Evolutionary conservation across 2,113 vertebrate species (phyloP), one percentile per base, ranked within the genome.

Genomic region (Scophthalmus maximus): DNA sequence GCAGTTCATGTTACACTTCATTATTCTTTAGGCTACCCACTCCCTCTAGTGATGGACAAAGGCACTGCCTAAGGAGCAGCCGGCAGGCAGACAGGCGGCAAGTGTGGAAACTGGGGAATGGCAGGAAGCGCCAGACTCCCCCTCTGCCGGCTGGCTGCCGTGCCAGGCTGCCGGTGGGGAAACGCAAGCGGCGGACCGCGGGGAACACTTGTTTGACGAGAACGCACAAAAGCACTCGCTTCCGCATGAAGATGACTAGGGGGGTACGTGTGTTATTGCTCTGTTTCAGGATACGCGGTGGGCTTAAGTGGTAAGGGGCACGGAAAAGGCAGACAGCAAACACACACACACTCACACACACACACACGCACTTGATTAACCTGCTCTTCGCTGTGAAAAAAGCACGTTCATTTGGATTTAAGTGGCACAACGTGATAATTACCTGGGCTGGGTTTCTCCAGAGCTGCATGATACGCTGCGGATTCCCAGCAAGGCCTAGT

Each of bases 41-140:
- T 91, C 93, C 93, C 93, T 91, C 92, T 93, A 93, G 91, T 93
- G 92, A 90, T 88, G 70, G 87, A 83, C 79, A 22, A 44, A 68
- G 79, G 91, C 86, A 92, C 70, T 92, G 89, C 89, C 87, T 74
- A 40, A 79, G 79, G 88, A 87, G 68, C 68, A 70, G 76, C 86
- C 77, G n/a, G 73, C 51, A 75, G 77, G 51, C 62, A 73, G 25
- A n/a, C 42, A 46, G 42, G 52, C 25, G 5, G 87, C 62, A 68
- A 72, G 75, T 44, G 65, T 47, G 47, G 32, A 46, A 71, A 66
- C 66, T 1, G n/a, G 11, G 65, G 57, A 76, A 30, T 46, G 74
- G 60, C 76, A 74, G 78, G 78, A 76, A 58, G 67, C 71, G 67
- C 76, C 58, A 49, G 44, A 55, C 29, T 73, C 65, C 60, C 22